Conservation (phyloP, 2,888 invertebrate genomes). For the Thecocarcelia acutangulata region DNA sequence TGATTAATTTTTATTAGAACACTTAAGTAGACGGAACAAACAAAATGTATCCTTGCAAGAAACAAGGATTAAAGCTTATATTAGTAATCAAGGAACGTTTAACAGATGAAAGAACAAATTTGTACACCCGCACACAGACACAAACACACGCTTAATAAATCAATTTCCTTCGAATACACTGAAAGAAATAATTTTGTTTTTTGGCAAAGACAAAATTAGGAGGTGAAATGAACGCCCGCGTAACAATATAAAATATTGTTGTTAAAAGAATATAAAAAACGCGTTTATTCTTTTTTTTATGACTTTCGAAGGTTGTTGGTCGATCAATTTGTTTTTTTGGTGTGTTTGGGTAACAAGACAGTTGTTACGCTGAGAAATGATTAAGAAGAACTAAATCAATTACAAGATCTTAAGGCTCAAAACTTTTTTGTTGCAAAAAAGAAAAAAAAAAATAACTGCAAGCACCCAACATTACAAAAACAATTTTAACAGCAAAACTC, state of each 20-base stretch:
- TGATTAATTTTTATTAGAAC: not conserved
- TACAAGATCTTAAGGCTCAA: slow-evolving; percentile 68
- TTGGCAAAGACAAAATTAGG: not conserved
- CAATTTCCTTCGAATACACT: slow-evolving; percentile 70
- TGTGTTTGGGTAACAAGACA: slow-evolving; percentile 60
- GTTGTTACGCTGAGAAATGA: slow-evolving; percentile 71
- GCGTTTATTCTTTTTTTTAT: slow-evolving; percentile 37
- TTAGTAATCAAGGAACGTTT: slow-evolving; percentile 2
- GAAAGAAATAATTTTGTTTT: slow-evolving; percentile 33
- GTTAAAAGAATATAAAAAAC: slow-evolving; percentile 37
- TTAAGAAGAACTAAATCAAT: slow-evolving; percentile 71
- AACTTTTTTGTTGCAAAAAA: slow-evolving; percentile 58
- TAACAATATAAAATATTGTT: slow-evolving; percentile 4
- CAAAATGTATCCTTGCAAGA: slow-evolving; percentile 16
- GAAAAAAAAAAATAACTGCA: slow-evolving; percentile 23
- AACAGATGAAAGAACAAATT: slow-evolving; percentile 47
- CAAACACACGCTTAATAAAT: slow-evolving; percentile 71
- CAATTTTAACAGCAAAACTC: slow-evolving; percentile 12
- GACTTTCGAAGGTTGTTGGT: slow-evolving; percentile 24
- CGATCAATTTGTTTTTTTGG: slow-evolving; percentile 21
- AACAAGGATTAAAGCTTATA: not conserved
- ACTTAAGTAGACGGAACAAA: not conserved
- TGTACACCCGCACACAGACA: slow-evolving; percentile 70
- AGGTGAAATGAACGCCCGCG: slow-evolving; percentile 38
- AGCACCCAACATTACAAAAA: slow-evolving; percentile 43